phyloP scores from a whole-genome alignment of 92 coral and sea anemone genomes.

The Micromussa lordhowensis region DNA sequence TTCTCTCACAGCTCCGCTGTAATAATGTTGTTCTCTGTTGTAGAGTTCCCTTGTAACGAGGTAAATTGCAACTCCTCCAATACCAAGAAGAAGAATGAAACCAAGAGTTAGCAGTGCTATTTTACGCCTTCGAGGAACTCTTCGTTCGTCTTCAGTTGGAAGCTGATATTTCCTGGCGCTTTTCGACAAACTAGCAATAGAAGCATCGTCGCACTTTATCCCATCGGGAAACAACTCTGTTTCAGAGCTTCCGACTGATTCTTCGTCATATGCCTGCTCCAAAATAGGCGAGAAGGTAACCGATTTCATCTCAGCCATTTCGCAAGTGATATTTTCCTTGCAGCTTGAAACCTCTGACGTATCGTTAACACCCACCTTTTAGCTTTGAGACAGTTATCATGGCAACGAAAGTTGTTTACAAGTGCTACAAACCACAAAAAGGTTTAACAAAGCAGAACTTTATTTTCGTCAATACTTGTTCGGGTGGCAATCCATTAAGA shows the following conservation, averaged over 20 bases:
- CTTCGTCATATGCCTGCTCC: neutral
- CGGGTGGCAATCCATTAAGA: conserved; percentile 23
- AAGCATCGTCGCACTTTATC: conserved; percentile 8
- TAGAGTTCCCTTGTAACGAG: conserved; percentile 10
- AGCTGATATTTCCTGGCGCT: conserved; percentile 13
- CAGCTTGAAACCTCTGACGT: neutral
- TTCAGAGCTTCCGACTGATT: conserved; percentile 14
- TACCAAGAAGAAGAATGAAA: conserved; percentile 23
- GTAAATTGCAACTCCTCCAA: conserved; percentile 21
- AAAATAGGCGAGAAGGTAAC: conserved; percentile 32
- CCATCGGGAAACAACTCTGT: neutral
- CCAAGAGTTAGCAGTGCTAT: conserved; percentile 1
- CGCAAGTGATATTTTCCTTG: neutral
- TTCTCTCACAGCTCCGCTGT: neutral
- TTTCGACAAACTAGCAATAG: conserved; percentile 13
- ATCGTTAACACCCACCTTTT: neutral
- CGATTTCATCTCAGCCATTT: conserved; percentile 35
- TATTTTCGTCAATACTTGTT: neutral
- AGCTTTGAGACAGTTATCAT: neutral
- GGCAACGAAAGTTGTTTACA: neutral
- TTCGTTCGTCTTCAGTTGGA: neutral
- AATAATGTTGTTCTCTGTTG: neutral
- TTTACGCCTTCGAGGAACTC: conserved; percentile 1
- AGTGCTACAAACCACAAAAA: neutral
- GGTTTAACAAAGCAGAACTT: neutral